These are phyloP conservation scores for Leuciscus idus DNA, from an alignment of 2,113 vertebrate genomes.

Conservation along the genomic window DNA sequence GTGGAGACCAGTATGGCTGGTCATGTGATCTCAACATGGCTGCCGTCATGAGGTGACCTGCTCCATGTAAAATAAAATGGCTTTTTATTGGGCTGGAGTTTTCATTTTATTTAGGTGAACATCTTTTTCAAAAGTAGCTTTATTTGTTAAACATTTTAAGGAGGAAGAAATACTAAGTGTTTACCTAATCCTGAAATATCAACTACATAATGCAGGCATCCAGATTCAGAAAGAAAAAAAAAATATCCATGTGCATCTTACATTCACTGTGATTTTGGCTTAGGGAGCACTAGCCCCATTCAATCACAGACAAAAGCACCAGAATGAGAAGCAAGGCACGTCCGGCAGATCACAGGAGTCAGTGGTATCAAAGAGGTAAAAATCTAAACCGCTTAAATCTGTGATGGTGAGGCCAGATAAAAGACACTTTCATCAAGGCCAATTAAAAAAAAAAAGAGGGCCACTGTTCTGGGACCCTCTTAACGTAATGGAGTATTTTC, in stretches of 20 bases:
- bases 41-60: too few species aligned
- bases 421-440: constrained; percentile 77
- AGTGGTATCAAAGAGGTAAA: constrained; percentile 50
- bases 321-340: background rate
- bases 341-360: constrained; percentile 49
- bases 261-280: background rate
- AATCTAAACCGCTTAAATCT: constrained; percentile 58
- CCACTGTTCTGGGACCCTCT: constrained; percentile 62
- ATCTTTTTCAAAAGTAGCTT: too few species aligned
- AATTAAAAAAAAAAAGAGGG: constrained; percentile 71
- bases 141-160: too few species aligned
- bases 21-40: background rate
- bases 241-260: background rate
- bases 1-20: background rate
- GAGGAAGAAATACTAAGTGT: background rate
- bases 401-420: constrained; percentile 71
- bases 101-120: too few species aligned
- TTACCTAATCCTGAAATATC: background rate
- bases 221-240: background rate
- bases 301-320: constrained; percentile 43
- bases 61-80: too few species aligned
- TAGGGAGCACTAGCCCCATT: constrained; percentile 16
- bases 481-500: constrained; percentile 51
- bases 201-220: background rate
- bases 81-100: too few species aligned